Evolutionary conservation across 2,113 vertebrate species (phyloP), one percentile per base, ranked within the genome.

Genomic region (Grammomys surdaster): DNA sequence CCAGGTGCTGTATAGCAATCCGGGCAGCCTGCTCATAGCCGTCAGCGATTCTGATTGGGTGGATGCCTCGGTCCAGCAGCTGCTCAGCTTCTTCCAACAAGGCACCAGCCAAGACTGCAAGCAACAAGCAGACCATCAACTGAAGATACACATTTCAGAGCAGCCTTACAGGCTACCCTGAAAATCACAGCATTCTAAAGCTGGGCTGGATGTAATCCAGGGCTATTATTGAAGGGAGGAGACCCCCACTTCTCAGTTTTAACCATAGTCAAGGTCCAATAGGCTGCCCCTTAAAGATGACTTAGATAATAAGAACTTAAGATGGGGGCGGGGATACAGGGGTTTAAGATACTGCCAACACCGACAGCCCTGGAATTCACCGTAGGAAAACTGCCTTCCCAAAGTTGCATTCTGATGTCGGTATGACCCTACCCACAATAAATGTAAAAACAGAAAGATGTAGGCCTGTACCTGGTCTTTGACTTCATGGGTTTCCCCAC

Each of bases 21-120:
- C 98, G 98, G 72, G 99, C 99, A 0, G 99, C 99, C 98, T 99
- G 99, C 96, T 99, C 99, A 0, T 99, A 99, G 60, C 99, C 99
- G 0, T 99, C 99, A 1, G 99, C 99, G 76, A 99, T 99, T 93
- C 99, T 98, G 98, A 99, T 99, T 1, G 99, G 99, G 96, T 99
- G 99, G 98, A 99, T 99, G 33, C 99, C 99, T 0, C 99, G 99
- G 97, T 99, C 99, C 31, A 99, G 97, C 93, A 99, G 95, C 96
- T 99, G 99, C 96, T 99, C 99, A 0, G 99, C 99, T 97, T 99
- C 99, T 65, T 99, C 99, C 93, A 99, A 93, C 26, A 99, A 97
- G 0, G 99, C 99, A 7, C 99, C 99, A 40, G 99, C 99, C 95
- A 99, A 97, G 94, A 99, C 99, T 99, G 90, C 0, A 60, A 84